A percentile compares a stretch with the other conserved stretches of the same genome.
Conservation (phyloP, 2,113 vertebrate genomes). For the Solea solea region DNA sequence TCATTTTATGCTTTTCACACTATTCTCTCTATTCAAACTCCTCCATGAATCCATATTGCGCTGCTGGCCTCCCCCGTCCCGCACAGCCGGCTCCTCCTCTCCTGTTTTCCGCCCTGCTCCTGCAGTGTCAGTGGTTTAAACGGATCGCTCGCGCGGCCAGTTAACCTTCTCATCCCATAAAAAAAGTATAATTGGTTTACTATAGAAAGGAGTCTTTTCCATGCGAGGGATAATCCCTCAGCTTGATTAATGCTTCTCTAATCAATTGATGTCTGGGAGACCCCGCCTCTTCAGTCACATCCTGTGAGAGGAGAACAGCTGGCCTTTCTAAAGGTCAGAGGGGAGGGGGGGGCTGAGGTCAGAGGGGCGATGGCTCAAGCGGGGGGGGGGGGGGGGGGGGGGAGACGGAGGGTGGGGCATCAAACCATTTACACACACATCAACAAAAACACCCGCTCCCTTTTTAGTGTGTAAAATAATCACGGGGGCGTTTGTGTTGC, state of each 20-base stretch:
- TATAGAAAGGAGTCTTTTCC: constrained; percentile 85
- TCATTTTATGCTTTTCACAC: constrained; percentile 73
- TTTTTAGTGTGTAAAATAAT: constrained; percentile 57
- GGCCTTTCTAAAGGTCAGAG: constrained; percentile 93
- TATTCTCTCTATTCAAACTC: constrained; percentile 57
- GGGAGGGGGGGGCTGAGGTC: constrained; percentile 86
- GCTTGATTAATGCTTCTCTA: constrained; percentile 96
- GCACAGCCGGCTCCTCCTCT: constrained; percentile 38
- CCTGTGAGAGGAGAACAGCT: constrained; percentile 91
- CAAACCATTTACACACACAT: constrained; percentile 85
- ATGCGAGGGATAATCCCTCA: constrained; percentile 90
- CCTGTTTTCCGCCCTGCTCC: constrained; percentile 54
- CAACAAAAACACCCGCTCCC: constrained; percentile 47
- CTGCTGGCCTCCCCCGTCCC: constrained; percentile 41
- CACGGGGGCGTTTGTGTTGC: constrained; percentile 28
- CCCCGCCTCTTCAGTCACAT: constrained; percentile 89
- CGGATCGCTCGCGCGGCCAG: constrained; percentile 78
- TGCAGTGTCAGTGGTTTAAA: constrained; percentile 78
- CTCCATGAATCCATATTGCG: constrained; percentile 52
- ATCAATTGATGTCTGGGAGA: constrained; percentile 94
- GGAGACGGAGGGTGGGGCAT: constrained; percentile 81
- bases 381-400: constrained; percentile 75
- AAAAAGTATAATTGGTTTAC: constrained; percentile 93
- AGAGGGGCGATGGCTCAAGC: constrained; percentile 89
- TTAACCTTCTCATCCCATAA: constrained; percentile 92